Percentiles rank a stretch among this genome's conserved stretches.
phyloP scores from a whole-genome alignment of 2,113 vertebrate species.

The Bos javanicus region DNA sequence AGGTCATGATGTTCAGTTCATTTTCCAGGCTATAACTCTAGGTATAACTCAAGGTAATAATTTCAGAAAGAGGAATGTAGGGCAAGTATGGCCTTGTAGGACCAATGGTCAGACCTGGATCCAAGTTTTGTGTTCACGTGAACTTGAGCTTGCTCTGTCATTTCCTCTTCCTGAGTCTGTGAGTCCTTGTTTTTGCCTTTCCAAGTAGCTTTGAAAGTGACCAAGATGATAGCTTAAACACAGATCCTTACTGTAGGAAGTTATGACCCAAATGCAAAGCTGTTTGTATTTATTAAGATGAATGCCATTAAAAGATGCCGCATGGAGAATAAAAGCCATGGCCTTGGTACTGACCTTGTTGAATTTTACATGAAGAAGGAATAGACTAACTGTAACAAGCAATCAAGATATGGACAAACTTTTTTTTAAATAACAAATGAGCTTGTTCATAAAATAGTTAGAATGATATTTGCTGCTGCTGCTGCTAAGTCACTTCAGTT shows the following conservation, averaged over 20 bases:
- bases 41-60: background rate
- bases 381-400: background rate
- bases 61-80: background rate
- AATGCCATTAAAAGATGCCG: background rate
- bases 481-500: too few species aligned
- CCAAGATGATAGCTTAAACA: background rate
- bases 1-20: background rate
- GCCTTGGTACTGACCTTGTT: background rate
- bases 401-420: background rate
- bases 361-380: conserved; percentile 35
- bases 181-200: background rate
- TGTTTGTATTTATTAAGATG: conserved; percentile 30
- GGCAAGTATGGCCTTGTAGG: background rate
- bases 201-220: conserved; percentile 10
- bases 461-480: background rate
- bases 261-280: background rate
- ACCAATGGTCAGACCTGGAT: background rate
- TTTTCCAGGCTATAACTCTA: background rate
- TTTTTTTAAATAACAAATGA: background rate
- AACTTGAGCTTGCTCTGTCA: background rate
- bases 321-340: background rate
- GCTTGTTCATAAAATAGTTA: background rate
- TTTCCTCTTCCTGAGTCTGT: background rate
- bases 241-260: background rate
- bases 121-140: background rate